Conservation (phyloP, 64 coral and sea anemone species). For the Montipora capricornis region DNA sequence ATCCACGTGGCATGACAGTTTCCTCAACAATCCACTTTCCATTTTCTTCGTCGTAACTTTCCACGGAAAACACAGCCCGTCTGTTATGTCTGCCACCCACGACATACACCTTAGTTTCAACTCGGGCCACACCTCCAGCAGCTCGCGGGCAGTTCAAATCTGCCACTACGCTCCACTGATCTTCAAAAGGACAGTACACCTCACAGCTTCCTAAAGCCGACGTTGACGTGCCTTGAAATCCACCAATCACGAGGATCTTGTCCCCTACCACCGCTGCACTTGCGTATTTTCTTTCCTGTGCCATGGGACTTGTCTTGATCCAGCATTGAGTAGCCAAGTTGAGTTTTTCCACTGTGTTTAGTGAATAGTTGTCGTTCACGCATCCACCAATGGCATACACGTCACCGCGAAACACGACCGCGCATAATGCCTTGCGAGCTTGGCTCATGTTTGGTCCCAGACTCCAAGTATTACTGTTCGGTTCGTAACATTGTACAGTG, state of each 20-base stretch:
- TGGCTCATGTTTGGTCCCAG: not conserved
- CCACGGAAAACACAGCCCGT: slow-evolving; percentile 14
- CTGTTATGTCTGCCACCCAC: slow-evolving; percentile 34
- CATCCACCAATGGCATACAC: slow-evolving; percentile 63
- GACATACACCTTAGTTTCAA: slow-evolving; percentile 27
- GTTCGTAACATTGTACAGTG: slow-evolving; percentile 52
- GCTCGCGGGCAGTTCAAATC: slow-evolving; percentile 10
- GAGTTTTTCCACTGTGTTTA: slow-evolving; percentile 51
- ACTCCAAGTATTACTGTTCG: slow-evolving; percentile 9
- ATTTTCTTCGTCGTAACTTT: slow-evolving; percentile 28
- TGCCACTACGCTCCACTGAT: slow-evolving; percentile 43
- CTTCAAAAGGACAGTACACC: slow-evolving; percentile 1
- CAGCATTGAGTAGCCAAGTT: not conserved
- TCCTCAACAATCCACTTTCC: slow-evolving; percentile 6
- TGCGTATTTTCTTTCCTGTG: slow-evolving; percentile 52
- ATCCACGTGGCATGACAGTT: not conserved
- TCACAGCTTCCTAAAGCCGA: slow-evolving; percentile 48
- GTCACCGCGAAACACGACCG: slow-evolving; percentile 2
- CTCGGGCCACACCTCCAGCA: slow-evolving; percentile 1
- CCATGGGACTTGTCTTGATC: slow-evolving; percentile 14
- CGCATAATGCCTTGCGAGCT: slow-evolving; percentile 32
- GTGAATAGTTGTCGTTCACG: slow-evolving; percentile 14
- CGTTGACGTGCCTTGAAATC: slow-evolving; percentile 43
- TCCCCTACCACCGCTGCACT: slow-evolving; percentile 3
- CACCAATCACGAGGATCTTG: slow-evolving; percentile 62